Evolutionary conservation across 2,113 vertebrate species (phyloP).

Genomic region (Oenanthe oenanthe): DNA sequence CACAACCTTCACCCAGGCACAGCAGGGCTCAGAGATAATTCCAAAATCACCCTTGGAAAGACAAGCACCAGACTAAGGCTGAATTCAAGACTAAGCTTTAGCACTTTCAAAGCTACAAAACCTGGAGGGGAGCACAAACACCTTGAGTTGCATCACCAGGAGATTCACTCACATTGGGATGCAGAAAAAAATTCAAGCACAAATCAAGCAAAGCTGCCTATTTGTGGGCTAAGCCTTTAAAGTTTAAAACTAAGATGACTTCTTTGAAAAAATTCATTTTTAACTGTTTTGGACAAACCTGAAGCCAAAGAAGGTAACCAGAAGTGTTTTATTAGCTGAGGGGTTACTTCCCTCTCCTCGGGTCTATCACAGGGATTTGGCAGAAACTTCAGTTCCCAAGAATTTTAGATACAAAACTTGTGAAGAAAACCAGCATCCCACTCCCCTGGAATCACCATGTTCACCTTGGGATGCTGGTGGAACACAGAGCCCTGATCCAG

Average conservation of each 20-base stretch:
- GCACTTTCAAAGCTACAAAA: not conserved
- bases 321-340: not conserved
- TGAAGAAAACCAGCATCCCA: not conserved
- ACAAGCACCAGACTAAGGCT: not conserved
- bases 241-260: not conserved
- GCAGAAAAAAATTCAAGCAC: not conserved
- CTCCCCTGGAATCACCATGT: fast-evolving
- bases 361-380: not conserved
- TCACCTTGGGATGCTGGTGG: fast-evolving
- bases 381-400: not conserved
- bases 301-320: not conserved
- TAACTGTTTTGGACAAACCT: not conserved
- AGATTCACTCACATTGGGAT: fast-evolving
- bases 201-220: not conserved
- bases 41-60: not conserved
- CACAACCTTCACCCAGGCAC: not conserved
- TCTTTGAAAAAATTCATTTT: not conserved
- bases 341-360: not conserved
- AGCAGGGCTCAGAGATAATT: fast-evolving
- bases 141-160: not conserved
- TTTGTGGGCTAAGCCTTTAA: not conserved
- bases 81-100: not conserved
- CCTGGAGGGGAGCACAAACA: not conserved
- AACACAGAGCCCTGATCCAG: not conserved
- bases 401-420: not conserved